Evolutionary conservation across 2,888 invertebrate genomes (phyloP), one percentile per base, ranked within the genome.

Genomic region (Blomia tropicalis): DNA sequence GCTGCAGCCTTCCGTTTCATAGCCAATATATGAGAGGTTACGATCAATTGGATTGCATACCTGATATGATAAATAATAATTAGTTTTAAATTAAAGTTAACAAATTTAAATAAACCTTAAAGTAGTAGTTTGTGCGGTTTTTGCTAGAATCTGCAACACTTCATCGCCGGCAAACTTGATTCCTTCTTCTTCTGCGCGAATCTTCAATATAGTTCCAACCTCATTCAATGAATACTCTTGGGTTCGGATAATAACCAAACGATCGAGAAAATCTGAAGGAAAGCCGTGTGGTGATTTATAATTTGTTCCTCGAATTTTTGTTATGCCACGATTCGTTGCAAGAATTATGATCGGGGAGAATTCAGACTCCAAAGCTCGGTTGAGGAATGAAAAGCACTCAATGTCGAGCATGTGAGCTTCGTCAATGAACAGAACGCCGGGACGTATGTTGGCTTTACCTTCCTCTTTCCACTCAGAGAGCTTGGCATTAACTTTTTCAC

Each of bases 321-420:
- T 95, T 64, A 95, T 91, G 64, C 83, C 83, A 71, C 96, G 81
- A 77, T 98, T 98, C 19, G 98, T 98, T 0, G 98, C 98, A 91
- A 98, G 95, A 44, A 99, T 91, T 0, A 98, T 87, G 0, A 99
- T 83, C 0, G 98, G 98, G 0, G 96, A 87, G 79, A 95, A 91
- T 70, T 98, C 96, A 51, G 87, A 87, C 72, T 98, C 98, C 29
- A 98, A 76, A 0, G 96, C 96, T 4, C 98, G 82, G 77, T 99
- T 99, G 5, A 98, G 77, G 75, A 87, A 98, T 0, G 96, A 96
- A 77, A 98, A 98, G 72, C 96, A 98, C 74, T 99, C 98, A 47
- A 98, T 91, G 73, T 98, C 98, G 67, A 99, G 77, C 95, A 98
- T 96, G 73, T 99, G 98, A 0, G 90, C 89, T 78, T 96, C 95